These are phyloP conservation scores for Anguilla rostrata DNA, from an alignment of 2,113 vertebrate genomes.

Conservation along the genomic window DNA sequence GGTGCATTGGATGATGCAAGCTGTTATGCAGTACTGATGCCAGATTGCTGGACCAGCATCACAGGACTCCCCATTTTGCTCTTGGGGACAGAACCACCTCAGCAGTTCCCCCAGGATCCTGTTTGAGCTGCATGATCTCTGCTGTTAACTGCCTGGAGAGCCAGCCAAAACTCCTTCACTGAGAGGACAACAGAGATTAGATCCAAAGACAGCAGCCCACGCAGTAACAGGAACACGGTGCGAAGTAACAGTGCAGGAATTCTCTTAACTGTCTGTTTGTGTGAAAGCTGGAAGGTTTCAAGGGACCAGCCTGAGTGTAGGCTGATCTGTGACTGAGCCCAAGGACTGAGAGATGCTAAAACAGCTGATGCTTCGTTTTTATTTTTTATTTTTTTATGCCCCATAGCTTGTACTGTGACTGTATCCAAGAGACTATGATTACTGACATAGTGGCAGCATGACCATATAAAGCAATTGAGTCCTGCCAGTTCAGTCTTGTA, in stretches of 20 bases:
- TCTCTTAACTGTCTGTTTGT: not conserved
- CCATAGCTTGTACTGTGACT: not conserved
- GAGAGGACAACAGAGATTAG: not conserved
- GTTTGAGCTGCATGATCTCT: not conserved
- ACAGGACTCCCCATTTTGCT: not conserved
- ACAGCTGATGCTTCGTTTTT: not conserved
- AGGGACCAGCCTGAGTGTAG: conserved; percentile 2
- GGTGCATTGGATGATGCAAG: not conserved
- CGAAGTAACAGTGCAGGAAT: not conserved
- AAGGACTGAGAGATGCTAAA: not conserved
- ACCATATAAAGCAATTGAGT: not conserved
- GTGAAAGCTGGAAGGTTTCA: conserved; percentile 1
- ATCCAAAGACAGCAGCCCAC: not conserved
- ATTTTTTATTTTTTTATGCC: not conserved
- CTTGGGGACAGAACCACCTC: conserved; percentile 4
- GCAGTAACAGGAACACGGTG: not conserved
- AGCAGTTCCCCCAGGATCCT: not conserved
- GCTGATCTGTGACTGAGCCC: not conserved
- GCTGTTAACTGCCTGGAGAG: not conserved
- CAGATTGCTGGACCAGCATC: not conserved
- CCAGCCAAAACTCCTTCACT: not conserved
- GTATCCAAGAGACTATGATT: not conserved
- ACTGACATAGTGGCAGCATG: not conserved
- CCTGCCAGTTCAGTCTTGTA: not conserved
- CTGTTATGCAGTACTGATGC: not conserved